These are phyloP conservation scores for Drosophila eugracilis DNA, from an alignment of 1,140 invertebrate species.

Conservation along the genomic window DNA sequence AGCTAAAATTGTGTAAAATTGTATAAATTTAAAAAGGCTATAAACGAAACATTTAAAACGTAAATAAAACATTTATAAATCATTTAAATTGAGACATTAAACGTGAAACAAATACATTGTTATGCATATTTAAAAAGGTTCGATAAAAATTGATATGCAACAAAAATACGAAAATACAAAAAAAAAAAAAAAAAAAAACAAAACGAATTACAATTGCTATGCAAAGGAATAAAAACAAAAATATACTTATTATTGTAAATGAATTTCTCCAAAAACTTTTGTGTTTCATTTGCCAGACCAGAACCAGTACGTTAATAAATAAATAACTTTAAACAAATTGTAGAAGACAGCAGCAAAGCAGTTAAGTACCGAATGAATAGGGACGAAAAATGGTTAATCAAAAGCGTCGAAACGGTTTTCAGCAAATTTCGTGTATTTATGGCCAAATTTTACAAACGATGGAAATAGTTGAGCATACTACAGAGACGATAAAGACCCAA, in stretches of 20 bases:
- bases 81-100: conserved; percentile 51
- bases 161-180: conserved; percentile 12
- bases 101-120: conserved; percentile 61
- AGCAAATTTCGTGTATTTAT: conserved; percentile 75
- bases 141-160: conserved; percentile 68
- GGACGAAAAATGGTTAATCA: conserved; percentile 65
- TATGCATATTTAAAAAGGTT: conserved; percentile 74
- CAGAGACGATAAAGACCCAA: conserved; percentile 27
- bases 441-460: conserved; percentile 77
- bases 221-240: conserved; percentile 58
- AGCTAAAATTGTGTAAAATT: conserved; percentile 69
- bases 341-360: conserved; percentile 24
- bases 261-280: conserved; percentile 59
- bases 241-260: conserved; percentile 72
- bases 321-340: conserved; percentile 25
- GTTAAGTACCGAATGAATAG: conserved; percentile 16
- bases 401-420: conserved; percentile 79
- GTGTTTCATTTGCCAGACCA: conserved; percentile 62
- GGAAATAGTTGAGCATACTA: conserved; percentile 42
- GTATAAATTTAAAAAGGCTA: conserved; percentile 58
- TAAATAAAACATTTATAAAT: conserved; percentile 55
- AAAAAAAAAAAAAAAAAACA: conserved; percentile 7
- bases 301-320: conserved; percentile 50
- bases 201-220: conserved; percentile 70
- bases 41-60: conserved; percentile 22